A percentile compares a stretch with the other conserved stretches of the same genome.
These are phyloP conservation scores for Meloidogyne hapla DNA, from an alignment of 1,140 invertebrate genomes.

Conservation along the genomic window DNA sequence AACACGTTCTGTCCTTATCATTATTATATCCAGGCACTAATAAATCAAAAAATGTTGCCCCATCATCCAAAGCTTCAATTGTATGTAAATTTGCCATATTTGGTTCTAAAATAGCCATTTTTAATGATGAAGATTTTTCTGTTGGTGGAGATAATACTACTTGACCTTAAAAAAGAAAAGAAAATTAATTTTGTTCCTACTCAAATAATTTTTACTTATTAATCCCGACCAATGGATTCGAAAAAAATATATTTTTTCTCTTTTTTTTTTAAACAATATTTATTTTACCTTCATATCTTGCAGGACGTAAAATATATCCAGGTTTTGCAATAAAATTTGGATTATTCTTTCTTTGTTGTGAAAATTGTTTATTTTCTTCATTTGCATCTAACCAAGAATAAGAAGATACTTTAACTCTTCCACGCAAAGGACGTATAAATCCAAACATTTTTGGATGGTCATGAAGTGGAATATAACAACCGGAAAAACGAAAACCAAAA, in stretches of 20 bases:
- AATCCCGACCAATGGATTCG: too few species aligned
- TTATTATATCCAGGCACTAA: conserved; percentile 43
- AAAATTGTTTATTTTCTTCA: conserved; percentile 26
- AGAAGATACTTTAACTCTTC: conserved; percentile 32
- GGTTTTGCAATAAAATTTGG: neutral
- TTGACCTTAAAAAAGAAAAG: neutral
- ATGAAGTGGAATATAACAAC: conserved; percentile 44
- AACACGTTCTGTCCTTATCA: conserved; percentile 22
- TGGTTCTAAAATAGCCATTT: conserved; percentile 40
- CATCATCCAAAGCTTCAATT: conserved; percentile 46
- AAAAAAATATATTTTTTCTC: too few species aligned
- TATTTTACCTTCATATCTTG: conserved; percentile 40
- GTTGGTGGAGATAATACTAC: conserved; percentile 1
- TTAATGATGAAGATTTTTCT: conserved; percentile 10
- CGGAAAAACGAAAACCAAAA: conserved; percentile 43
- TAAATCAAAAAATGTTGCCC: conserved; percentile 48
- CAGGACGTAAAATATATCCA: conserved; percentile 30
- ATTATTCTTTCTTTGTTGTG: conserved; percentile 5
- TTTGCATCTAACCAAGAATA: conserved; percentile 38
- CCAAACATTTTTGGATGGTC: conserved; percentile 50
- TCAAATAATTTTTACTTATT: too few species aligned
- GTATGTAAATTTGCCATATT: conserved; percentile 30
- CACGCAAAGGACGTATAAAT: conserved; percentile 39
- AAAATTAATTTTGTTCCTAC: neutral
- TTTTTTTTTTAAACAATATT: conserved; percentile 10